These are phyloP conservation scores for Puma concolor DNA, from an alignment of 2,113 vertebrate genomes.

Conservation along the genomic window DNA sequence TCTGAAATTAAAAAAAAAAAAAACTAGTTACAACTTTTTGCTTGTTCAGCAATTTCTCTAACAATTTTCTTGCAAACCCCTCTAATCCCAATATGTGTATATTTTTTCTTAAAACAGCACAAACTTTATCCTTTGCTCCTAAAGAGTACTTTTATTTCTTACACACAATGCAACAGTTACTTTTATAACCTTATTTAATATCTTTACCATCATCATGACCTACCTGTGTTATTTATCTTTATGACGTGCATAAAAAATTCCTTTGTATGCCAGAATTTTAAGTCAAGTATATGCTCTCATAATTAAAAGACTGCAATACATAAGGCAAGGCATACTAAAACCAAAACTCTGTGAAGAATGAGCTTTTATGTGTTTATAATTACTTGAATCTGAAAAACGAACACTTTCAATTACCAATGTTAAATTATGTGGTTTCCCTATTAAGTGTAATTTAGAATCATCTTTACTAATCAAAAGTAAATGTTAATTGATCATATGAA, in stretches of 20 bases:
- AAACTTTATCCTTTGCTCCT: slow-evolving; percentile 47
- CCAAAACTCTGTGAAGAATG: slow-evolving; percentile 44
- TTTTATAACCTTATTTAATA: slow-evolving; percentile 76
- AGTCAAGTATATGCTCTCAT: slow-evolving; percentile 55
- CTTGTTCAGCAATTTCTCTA: background rate
- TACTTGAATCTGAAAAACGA: background rate
- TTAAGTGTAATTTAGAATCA: background rate
- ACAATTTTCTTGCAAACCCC: background rate
- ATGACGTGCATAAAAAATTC: slow-evolving; percentile 67
- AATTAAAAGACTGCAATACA: slow-evolving; percentile 39
- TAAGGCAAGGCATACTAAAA: slow-evolving; percentile 61
- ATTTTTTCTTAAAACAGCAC: slow-evolving; percentile 31
- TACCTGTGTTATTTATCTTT: slow-evolving; percentile 77
- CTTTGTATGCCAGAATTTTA: slow-evolving; percentile 69
- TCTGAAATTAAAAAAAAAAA: background rate
- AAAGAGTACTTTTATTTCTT: slow-evolving; percentile 25
- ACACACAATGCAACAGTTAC: slow-evolving; percentile 52
- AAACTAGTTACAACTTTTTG: background rate
- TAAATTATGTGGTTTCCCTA: background rate
- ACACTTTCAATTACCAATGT: background rate
- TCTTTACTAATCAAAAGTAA: background rate
- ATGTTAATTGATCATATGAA: background rate
- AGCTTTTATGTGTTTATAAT: background rate
- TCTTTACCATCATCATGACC: slow-evolving; percentile 73
- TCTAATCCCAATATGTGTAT: background rate